phyloP scores from a whole-genome alignment of 2,888 invertebrate genomes.

The Magallana nippona region DNA sequence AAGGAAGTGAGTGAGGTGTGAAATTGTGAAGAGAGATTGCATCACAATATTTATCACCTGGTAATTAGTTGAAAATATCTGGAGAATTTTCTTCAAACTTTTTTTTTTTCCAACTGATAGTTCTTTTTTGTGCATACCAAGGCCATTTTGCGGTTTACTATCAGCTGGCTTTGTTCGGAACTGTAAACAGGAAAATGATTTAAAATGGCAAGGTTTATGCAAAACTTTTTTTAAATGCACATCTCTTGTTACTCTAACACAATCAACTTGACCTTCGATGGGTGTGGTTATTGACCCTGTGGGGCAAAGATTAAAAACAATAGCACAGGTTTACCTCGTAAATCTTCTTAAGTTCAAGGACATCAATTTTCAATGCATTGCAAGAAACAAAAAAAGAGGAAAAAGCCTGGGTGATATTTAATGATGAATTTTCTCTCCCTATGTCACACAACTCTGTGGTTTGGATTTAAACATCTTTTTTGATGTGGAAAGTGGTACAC shows the following conservation, averaged over 20 bases:
- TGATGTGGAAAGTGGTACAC: no score
- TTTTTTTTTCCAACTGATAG: background rate
- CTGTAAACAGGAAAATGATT: background rate
- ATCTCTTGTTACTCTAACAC: background rate
- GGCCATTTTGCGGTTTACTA: background rate
- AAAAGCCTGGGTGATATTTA: no score
- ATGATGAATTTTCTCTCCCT: no score
- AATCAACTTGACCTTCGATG: background rate
- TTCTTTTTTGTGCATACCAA: background rate
- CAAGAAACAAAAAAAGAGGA: no score
- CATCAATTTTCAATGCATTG: no score
- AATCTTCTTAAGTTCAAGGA: no score
- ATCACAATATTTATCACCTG: constrained; percentile 26
- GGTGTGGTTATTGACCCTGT: constrained; percentile 5
- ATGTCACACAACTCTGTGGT: no score
- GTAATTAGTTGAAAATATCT: constrained; percentile 11
- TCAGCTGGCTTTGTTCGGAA: background rate
- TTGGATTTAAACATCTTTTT: no score
- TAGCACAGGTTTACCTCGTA: background rate
- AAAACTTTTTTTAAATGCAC: background rate
- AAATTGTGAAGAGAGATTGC: constrained; percentile 2
- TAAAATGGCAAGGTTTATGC: background rate
- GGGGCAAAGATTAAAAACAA: background rate
- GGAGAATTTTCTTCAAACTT: background rate
- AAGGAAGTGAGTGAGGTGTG: constrained; percentile 13